Evolutionary conservation across 2,797 vertebrate species (phyloP), one percentile per base, ranked within the genome.

Genomic region (Etheostoma nigrum): DNA sequence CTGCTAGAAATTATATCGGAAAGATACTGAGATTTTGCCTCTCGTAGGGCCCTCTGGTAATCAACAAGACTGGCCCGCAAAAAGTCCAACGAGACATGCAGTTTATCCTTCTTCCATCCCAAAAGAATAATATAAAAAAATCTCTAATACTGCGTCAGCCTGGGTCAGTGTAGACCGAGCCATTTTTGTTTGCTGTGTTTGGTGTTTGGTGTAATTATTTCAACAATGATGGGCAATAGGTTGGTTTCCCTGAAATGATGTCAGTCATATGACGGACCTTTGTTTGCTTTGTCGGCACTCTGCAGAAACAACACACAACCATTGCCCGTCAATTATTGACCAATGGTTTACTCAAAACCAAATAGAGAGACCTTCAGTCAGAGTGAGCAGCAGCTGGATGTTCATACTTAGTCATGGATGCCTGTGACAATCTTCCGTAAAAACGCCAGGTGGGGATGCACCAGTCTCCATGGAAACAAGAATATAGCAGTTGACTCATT

Each of bases 321-420:
- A 7, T 67, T 44, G 42, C 4, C 1, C 3, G 1, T 77, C n/a
- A 85, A 65, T 74, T 27, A 76, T 58, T 72, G 30, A 83, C 53
- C 18, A 23, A 6, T 12, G 18, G 80, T 76, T 85, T 74, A 79
- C 36, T 67, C 33, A 68, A 16, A 76, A 58, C 76, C 42, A 4
- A 30, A 36, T 0, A 44, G 15, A 48, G 30, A 72, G 66, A 48
- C n/a, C 19, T 72, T 53, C 55, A 69, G 74, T 55, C 60, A 15
- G 25, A 61, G 54, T 14, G 60, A 71, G 42, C 45, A 19, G 76
- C 58, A 78, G 72, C 84, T 72, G 67, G 13, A 77, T 74, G 72
- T 55, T 49, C 58, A 36, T 21, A 51, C 42, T 91, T 86, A 80
- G 84, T 92, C 82, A 92, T 25, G 82, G 82, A 89, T 79, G 85